These are phyloP conservation scores for Leptopilina myrica DNA, from an alignment of 2,888 invertebrate species.

Conservation along the genomic window DNA sequence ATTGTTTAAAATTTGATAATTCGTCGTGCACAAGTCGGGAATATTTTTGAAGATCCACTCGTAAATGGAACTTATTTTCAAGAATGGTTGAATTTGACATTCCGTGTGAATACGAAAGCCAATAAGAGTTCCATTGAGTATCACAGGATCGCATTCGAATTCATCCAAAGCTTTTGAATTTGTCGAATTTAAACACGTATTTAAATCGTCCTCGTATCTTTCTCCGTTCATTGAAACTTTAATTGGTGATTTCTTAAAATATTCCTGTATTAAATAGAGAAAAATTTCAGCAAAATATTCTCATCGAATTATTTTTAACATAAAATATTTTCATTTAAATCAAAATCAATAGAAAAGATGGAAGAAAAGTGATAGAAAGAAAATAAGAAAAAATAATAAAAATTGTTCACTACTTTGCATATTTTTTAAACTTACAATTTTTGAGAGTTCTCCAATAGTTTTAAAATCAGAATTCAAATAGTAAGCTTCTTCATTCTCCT, in stretches of 20 bases:
- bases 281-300: neutral
- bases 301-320: no score
- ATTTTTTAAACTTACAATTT: neutral
- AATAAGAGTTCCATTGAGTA: neutral
- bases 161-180: neutral
- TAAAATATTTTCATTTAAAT: no score
- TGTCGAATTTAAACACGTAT: neutral
- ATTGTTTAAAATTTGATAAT: neutral
- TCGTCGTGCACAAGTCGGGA: neutral
- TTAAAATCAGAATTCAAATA: neutral
- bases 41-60: slow-evolving; percentile 1
- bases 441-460: neutral
- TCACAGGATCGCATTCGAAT: neutral
- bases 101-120: neutral
- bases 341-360: no score
- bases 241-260: neutral
- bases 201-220: neutral
- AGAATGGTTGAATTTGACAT: neutral
- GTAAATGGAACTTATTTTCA: slow-evolving; percentile 17
- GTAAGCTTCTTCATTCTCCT: neutral
- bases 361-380: no score
- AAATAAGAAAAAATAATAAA: no score
- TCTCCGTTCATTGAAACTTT: neutral
- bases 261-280: neutral
- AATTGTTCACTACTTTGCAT: no score